phyloP scores from a whole-genome alignment of 2,797 vertebrate genomes.

The Eutrigla gurnardus region DNA sequence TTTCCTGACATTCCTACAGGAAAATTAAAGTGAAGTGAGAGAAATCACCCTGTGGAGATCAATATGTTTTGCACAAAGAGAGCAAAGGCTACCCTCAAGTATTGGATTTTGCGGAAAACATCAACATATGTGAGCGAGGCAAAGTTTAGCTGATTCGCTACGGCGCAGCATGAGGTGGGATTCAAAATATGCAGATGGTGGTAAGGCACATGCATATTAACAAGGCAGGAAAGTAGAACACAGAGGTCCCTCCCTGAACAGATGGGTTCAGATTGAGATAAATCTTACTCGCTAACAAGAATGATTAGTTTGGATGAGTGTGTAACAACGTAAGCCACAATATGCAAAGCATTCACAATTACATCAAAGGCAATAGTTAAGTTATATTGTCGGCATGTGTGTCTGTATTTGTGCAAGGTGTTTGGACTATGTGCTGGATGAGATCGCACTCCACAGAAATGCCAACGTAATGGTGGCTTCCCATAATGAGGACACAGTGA shows the following conservation, averaged over 20 bases:
- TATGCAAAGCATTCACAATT: background rate
- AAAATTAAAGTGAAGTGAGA: constrained; percentile 23
- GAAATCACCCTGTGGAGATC: constrained; percentile 28
- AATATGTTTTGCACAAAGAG: constrained; percentile 42
- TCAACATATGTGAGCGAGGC: constrained; percentile 10
- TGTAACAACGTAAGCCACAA: background rate
- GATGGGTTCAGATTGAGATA: constrained; percentile 5
- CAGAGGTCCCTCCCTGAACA: background rate
- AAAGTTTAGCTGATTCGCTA: constrained; percentile 20
- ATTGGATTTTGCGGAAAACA: constrained; percentile 41
- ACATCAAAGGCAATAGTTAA: background rate
- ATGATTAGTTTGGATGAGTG: background rate
- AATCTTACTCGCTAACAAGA: constrained; percentile 24
- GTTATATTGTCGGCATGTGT: constrained; percentile 8
- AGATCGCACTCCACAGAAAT: constrained; percentile 84
- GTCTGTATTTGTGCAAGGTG: constrained; percentile 82
- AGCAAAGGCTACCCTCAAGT: constrained; percentile 21
- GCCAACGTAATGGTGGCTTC: constrained; percentile 93
- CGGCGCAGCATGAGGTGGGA: constrained; percentile 14
- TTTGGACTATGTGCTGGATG: constrained; percentile 89
- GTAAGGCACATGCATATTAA: background rate
- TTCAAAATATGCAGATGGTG: constrained; percentile 28
- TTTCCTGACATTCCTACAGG: constrained; percentile 14
- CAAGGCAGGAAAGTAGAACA: background rate
- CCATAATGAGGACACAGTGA: constrained; percentile 91